Conservation (phyloP, 2,797 vertebrate genomes). For the Cryptoprocta ferox region DNA sequence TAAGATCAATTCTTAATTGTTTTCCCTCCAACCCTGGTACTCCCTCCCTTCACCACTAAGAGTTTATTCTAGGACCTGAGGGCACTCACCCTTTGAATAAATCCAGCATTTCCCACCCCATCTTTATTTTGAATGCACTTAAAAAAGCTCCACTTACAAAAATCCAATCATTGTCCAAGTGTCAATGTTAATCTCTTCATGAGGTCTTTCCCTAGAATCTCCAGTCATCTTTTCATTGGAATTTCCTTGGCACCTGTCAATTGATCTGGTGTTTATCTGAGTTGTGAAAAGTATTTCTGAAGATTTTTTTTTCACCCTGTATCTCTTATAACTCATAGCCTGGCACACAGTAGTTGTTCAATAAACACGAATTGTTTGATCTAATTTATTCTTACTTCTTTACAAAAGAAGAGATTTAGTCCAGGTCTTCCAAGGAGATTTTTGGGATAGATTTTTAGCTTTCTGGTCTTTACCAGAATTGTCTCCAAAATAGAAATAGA, state of each 20-base stretch:
- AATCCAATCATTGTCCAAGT: background rate
- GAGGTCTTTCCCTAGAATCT: background rate
- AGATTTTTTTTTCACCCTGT: background rate
- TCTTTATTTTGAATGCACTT: conserved; percentile 1
- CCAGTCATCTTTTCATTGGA: background rate
- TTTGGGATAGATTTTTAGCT: background rate
- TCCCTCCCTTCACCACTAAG: background rate
- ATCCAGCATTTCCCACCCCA: background rate
- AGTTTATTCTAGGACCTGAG: background rate
- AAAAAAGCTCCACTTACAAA: background rate
- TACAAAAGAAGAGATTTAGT: background rate
- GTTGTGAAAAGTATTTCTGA: background rate
- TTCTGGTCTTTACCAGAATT: background rate
- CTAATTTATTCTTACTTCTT: conserved; percentile 6
- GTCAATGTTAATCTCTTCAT: background rate
- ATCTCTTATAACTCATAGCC: background rate
- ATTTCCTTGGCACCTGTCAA: background rate
- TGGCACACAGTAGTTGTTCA: background rate
- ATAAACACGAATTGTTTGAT: background rate
- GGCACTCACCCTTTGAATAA: background rate
- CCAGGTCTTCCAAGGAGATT: background rate
- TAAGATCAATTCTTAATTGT: background rate
- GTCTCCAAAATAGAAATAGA: conserved; percentile 17
- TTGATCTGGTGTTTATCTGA: background rate
- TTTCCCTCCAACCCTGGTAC: background rate